Base-by-base conservation (phyloP, 2,113 vertebrate genomes). In the Bubo blakistoni region DNA sequence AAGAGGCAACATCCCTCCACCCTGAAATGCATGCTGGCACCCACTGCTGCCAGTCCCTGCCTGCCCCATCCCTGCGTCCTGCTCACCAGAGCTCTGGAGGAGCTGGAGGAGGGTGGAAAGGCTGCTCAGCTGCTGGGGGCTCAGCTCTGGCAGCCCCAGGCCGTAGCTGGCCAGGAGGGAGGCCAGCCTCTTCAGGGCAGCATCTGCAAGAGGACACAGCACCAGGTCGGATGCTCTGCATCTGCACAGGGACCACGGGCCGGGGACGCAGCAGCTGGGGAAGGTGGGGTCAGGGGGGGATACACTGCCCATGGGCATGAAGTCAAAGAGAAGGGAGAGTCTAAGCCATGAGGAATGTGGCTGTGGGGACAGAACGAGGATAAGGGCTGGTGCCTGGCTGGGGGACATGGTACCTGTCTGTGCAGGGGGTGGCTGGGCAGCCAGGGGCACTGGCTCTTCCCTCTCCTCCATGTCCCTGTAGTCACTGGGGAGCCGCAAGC, bases 81-180 rank as follows among this genome's bases (percentile, higher is more conserved):
- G 8, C 98, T 98, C 93, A 98, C 98, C 97, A 32, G 81, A 94
- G 86, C 86, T 97, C 91, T 96, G 99, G 71, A 98, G 97, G 71
- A 99, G 97, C 93, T 98, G 98, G 59, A 99, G 97, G 38, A 99
- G 97, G 26, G 98, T 84, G 1, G 98, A 98, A 19, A 99, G 98
- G 66, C 98, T 98, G 90, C 98, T 98, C 59, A 99, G 98, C 96
- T 99, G 99, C 93, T 99, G 98, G 7, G 98, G 98, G 74, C 97
- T 99, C 95, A 99, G 97, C 58, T 99, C 98, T 11, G 97, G 98
- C 67, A 99, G 98, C 40, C 99, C 98, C 30, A 99, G 92, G 16
- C 99, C 98, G 0, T 99, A 98, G 95, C 97, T 98, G 19, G 98
- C 98, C 95, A 99, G 89, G 55, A 99, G 96, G 12, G 97, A 97